These are phyloP conservation scores for Mastigias papua DNA, from an alignment of 30 jellyfish, hydroid and myxozoan species.

Conservation along the genomic window DNA sequence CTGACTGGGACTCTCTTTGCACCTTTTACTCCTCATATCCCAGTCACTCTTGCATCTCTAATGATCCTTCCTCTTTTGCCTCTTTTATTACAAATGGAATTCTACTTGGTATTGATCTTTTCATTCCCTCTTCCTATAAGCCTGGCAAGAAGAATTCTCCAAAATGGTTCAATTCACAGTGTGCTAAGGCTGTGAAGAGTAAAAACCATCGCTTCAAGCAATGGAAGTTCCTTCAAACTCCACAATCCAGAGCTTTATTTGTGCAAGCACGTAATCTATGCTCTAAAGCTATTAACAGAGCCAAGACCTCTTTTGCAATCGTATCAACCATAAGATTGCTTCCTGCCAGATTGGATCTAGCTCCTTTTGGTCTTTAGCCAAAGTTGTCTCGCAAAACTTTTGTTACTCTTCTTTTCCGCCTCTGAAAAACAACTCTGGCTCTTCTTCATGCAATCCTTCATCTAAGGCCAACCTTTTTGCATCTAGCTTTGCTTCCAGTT, in stretches of 20 bases:
- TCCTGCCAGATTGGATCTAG: background rate
- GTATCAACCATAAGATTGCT: background rate
- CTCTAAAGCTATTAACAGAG: background rate
- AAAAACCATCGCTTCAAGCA: background rate
- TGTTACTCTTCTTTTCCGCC: background rate
- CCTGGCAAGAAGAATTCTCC: background rate
- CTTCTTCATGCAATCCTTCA: background rate
- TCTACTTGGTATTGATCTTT: background rate
- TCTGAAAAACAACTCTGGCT: background rate
- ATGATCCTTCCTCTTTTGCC: background rate
- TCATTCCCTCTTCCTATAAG: background rate
- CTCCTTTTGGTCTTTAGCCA: background rate
- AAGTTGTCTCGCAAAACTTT: background rate
- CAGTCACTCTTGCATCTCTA: too few relatives aligned
- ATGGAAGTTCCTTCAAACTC: background rate
- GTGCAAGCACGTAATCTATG: background rate
- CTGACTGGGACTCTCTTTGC: background rate
- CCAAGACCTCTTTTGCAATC: background rate
- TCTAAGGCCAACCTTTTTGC: background rate
- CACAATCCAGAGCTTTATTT: background rate
- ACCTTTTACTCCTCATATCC: background rate
- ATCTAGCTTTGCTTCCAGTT: background rate
- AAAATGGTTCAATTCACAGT: background rate
- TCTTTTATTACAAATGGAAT: background rate
- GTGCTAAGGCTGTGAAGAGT: background rate